Conservation (phyloP, 2,113 vertebrate species). For the Tachysurus fulvidraco region DNA sequence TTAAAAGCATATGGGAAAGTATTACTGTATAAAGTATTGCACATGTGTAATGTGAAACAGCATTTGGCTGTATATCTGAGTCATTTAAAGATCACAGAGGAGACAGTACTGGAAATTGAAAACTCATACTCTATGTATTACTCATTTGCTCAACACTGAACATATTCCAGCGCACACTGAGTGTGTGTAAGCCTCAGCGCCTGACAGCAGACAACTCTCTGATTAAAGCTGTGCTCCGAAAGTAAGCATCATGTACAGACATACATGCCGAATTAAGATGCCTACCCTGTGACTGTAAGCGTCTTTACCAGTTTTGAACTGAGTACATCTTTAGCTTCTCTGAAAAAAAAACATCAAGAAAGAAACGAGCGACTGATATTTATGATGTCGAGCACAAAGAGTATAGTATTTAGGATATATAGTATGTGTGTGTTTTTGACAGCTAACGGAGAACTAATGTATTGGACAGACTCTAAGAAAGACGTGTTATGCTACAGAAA, state of each 20-base stretch:
- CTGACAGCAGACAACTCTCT: background rate
- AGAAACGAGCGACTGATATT: background rate
- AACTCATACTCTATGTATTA: conserved; percentile 21
- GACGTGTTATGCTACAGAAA: background rate
- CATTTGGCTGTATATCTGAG: conserved; percentile 28
- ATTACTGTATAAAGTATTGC: conserved; percentile 19
- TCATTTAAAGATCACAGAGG: conserved; percentile 37
- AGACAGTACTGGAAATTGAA: background rate
- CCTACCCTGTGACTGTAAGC: background rate
- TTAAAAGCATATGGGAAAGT: conserved; percentile 26
- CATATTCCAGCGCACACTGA: background rate
- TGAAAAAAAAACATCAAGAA: background rate
- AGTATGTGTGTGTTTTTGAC: background rate
- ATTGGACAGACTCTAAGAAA: background rate
- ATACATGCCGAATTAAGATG: background rate
- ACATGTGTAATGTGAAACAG: conserved; percentile 32
- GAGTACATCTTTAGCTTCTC: background rate
- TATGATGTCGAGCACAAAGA: background rate
- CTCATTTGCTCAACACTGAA: conserved; percentile 26
- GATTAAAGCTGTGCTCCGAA: background rate
- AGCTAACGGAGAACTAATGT: background rate
- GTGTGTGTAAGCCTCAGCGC: background rate
- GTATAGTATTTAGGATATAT: background rate
- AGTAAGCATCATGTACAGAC: background rate
- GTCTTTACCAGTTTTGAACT: background rate